Evolutionary conservation across 2,113 vertebrate genomes (phyloP).

Genomic region (Eurystomus gularis): DNA sequence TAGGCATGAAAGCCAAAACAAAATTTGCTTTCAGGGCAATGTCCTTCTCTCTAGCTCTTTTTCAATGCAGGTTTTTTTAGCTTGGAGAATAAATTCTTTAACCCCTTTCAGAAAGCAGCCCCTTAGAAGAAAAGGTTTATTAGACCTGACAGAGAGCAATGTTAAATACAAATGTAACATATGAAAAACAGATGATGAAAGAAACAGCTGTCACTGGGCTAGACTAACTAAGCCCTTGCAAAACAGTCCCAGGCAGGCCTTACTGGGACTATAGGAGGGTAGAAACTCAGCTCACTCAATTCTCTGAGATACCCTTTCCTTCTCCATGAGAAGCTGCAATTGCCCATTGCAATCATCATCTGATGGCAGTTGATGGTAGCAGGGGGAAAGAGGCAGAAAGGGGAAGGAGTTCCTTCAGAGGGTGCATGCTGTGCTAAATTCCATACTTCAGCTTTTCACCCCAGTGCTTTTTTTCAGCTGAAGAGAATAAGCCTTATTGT

Average conservation of each 20-base stretch:
- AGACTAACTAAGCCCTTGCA: neutral
- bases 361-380: neutral
- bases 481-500: neutral
- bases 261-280: neutral
- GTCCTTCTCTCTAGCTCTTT: neutral
- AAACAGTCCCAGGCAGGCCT: neutral
- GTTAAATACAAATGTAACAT: neutral
- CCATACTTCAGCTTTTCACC: neutral
- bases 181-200: conserved; percentile 2
- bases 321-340: neutral
- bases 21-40: neutral
- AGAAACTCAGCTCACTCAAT: neutral
- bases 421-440: neutral
- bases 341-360: neutral
- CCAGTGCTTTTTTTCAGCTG: neutral
- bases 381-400: neutral
- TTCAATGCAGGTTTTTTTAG: neutral
- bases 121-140: neutral
- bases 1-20: neutral
- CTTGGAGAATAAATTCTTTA: neutral
- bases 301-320: neutral
- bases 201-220: conserved; percentile 12
- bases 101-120: neutral
- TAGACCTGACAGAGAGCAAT: neutral
- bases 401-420: neutral